Evolutionary conservation across 35 echinoderm and acorn worm genomes (phyloP).

Genomic region (Apostichopus japonicus): DNA sequence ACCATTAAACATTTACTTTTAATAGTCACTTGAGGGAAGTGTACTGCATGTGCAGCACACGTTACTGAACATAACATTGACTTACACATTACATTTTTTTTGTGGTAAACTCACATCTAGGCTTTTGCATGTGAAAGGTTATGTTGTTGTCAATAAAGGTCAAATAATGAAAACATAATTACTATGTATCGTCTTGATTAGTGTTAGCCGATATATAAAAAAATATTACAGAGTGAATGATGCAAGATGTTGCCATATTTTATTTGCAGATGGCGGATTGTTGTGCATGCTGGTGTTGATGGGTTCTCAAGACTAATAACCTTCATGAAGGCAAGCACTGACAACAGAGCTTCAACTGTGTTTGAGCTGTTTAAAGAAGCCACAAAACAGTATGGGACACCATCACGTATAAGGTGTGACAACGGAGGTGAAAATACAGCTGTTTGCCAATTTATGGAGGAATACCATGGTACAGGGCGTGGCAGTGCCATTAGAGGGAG

Average conservation of each 20-base stretch:
- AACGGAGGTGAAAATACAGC: not conserved
- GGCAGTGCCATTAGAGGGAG: conserved; percentile 29
- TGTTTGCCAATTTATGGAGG: not conserved
- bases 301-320: conserved; percentile 27
- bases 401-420: not conserved
- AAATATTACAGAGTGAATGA: no score
- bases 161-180: no score
- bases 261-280: no score
- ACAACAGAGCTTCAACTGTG: not conserved
- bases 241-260: no score
- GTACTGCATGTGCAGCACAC: not conserved
- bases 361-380: not conserved
- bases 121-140: conserved; percentile 17
- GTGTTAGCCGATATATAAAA: no score
- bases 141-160: no score
- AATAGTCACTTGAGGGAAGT: not conserved
- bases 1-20: no score
- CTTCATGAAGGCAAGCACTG: not conserved
- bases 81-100: no score
- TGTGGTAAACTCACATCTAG: no score
- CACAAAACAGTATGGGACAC: not conserved
- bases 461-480: not conserved
- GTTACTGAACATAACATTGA: not conserved
- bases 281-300: no score
- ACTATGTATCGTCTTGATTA: no score